phyloP scores from a whole-genome alignment of 2,113 vertebrate species.

The Seriola quinqueradiata region DNA sequence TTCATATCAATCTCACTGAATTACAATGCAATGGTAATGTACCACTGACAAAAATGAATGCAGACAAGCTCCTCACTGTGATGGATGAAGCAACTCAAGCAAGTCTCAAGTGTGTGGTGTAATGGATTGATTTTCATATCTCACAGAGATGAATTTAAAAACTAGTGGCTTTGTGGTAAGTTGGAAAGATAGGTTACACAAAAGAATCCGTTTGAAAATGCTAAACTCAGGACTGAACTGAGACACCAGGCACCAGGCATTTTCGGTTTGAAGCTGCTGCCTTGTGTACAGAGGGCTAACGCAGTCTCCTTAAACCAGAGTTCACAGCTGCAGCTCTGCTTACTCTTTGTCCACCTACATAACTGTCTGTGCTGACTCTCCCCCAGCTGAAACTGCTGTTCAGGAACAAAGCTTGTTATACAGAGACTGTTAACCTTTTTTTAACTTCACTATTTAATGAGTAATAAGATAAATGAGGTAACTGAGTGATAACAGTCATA shows the following conservation, averaged over 20 bases:
- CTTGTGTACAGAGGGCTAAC: background rate
- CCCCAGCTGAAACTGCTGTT: slow-evolving; percentile 23
- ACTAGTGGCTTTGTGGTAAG: background rate
- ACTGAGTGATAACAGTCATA: slow-evolving; percentile 48
- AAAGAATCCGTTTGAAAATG: too few species aligned
- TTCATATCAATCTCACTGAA: background rate
- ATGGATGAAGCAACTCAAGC: slow-evolving; percentile 1
- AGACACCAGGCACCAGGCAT: background rate
- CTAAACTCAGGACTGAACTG: background rate
- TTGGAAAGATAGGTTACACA: background rate
- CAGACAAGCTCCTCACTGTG: background rate
- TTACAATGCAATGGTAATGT: background rate
- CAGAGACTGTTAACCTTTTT: background rate
- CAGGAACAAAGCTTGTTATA: background rate
- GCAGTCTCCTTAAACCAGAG: slow-evolving; percentile 1
- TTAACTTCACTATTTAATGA: slow-evolving; percentile 9
- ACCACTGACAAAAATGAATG: background rate
- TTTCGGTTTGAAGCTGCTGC: slow-evolving; percentile 6
- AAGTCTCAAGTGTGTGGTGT: background rate
- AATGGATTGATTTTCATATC: slow-evolving; percentile 2
- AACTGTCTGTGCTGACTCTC: background rate
- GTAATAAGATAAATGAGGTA: slow-evolving; percentile 45
- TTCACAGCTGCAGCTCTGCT: slow-evolving; percentile 29
- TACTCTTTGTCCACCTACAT: slow-evolving; percentile 33
- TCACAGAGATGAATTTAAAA: background rate